Evolutionary conservation across 1,140 invertebrate genomes (phyloP), one percentile per base, ranked within the genome.

Genomic region (Liolophura sinensis): DNA sequence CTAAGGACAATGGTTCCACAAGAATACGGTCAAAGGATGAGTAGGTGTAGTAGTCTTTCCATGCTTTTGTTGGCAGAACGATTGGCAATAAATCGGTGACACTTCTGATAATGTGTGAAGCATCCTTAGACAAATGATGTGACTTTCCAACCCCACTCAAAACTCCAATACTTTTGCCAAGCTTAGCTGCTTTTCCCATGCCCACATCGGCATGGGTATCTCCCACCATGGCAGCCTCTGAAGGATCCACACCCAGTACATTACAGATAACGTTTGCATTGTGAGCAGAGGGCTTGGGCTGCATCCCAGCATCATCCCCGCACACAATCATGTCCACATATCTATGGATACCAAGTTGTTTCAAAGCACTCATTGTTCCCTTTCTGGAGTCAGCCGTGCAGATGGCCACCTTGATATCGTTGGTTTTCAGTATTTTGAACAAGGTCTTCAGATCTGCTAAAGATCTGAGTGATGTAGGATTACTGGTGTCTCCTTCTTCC

Each of bases 191-290:
- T 49, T 78, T 73, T 18, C 83, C 85, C 84, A 87, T 86, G 50
- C 78, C 78, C 62, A 87, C 78, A 71, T 87, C 86, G 14, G 84
- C 84, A 22, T 82, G 74, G 11, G 86, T 86, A 71, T 87, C 86
- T 3, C 86, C 86, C 18, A 87, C 85, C 82, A 87, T 85, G 16
- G 83, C 80, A 12, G 86, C 76, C 16, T 85, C 65, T 16, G 68
- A 31, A 1, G 85, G 86, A 65, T 83, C 73, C 0, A 86, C 79
- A 14, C 77, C 78, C 3, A 87, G 72, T 20, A 77, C 69, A 14
- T 76, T 66, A 60, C 86, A 87, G 56, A 87, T 87, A 58, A 79
- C 74, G 60, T 78, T 71, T 12, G 86, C 86, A 65, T 86, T 87
- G 69, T 84, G 76, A 22, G 86, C 85, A 62, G 79, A 74, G 12